Conservation (phyloP, 2,888 invertebrate species). For the Nephrotoma flavescens region DNA sequence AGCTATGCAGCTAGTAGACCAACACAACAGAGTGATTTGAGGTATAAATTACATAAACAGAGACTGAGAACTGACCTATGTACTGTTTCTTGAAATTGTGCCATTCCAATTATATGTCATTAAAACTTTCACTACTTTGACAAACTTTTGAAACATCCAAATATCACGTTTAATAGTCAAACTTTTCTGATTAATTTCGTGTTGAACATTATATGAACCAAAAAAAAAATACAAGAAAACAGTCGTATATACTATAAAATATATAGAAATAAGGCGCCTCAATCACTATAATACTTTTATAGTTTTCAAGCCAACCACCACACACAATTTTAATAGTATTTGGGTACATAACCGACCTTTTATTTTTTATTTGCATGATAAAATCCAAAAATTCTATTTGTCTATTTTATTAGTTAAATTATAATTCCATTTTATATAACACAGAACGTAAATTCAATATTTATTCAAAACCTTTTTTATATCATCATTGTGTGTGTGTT, state of each 20-base stretch:
- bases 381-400: background rate
- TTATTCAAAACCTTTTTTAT: background rate
- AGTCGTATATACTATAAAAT: background rate
- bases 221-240: background rate
- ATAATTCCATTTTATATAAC: background rate
- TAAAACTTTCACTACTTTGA: too few relatives aligned
- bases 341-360: background rate
- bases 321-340: too few relatives aligned
- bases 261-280: background rate
- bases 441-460: background rate
- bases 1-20: too few relatives aligned
- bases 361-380: background rate
- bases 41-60: too few relatives aligned
- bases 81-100: too few relatives aligned
- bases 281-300: background rate
- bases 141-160: too few relatives aligned
- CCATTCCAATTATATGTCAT: too few relatives aligned
- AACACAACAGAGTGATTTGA: too few relatives aligned
- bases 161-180: background rate
- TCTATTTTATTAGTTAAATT: background rate
- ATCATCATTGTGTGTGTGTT: too few relatives aligned
- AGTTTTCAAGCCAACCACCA: background rate
- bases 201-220: background rate
- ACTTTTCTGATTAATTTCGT: background rate
- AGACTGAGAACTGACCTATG: too few relatives aligned